Percentiles rank a stretch among this genome's conserved stretches.
These are phyloP conservation scores for Tricholaema leucomelas DNA, from an alignment of 2,113 vertebrate genomes.

Conservation along the genomic window DNA sequence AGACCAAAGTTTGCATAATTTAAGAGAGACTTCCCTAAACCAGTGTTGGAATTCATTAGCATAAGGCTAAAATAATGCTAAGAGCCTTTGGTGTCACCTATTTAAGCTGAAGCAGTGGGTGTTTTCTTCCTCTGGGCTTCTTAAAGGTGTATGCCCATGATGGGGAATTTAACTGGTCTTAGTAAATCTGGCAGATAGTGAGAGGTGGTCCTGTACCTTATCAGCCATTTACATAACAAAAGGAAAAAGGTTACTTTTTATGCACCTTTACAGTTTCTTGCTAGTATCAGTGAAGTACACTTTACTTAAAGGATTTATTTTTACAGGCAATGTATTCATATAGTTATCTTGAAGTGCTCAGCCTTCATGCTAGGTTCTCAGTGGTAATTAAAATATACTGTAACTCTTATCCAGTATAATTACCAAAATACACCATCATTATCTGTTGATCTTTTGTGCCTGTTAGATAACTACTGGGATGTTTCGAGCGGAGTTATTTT, in stretches of 20 bases:
- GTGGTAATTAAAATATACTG: slow-evolving; percentile 46
- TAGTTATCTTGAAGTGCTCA: slow-evolving; percentile 39
- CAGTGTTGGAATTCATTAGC: slow-evolving; percentile 48
- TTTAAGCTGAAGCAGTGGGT: neutral
- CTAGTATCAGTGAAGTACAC: neutral
- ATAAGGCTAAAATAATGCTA: slow-evolving; percentile 40
- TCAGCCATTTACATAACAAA: neutral
- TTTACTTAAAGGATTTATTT: slow-evolving; percentile 36
- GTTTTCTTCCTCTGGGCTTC: neutral
- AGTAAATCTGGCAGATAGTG: neutral
- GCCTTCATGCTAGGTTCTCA: slow-evolving; percentile 31
- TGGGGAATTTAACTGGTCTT: neutral
- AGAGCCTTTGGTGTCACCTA: slow-evolving; percentile 30
- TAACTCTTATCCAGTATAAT: slow-evolving; percentile 44
- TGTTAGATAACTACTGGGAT: slow-evolving; percentile 37
- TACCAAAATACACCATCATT: slow-evolving; percentile 52
- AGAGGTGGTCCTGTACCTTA: neutral
- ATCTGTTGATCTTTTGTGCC: slow-evolving; percentile 39
- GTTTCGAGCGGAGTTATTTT: slow-evolving; percentile 45
- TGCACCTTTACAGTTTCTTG: neutral
- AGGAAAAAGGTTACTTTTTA: neutral
- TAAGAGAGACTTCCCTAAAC: slow-evolving; percentile 62
- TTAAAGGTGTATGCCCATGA: neutral
- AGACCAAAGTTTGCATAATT: slow-evolving; percentile 70
- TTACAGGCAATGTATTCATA: neutral